A percentile compares a stretch with the other conserved stretches of the same genome.
These are phyloP conservation scores for Agelastica alni DNA, from an alignment of 2,888 invertebrate genomes.

Conservation along the genomic window DNA sequence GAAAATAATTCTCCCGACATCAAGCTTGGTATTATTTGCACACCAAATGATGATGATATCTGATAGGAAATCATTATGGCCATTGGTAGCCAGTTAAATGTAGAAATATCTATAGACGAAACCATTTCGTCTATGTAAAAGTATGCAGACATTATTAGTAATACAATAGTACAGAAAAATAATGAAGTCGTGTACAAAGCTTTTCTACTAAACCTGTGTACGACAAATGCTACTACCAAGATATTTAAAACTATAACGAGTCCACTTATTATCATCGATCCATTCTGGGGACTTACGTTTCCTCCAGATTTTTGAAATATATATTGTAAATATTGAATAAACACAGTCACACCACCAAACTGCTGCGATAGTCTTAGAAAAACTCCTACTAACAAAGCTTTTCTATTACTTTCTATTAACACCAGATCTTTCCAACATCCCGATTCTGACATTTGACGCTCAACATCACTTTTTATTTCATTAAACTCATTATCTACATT, in stretches of 20 bases:
- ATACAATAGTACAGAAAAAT: constrained; percentile 34
- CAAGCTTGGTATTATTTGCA: constrained; percentile 45
- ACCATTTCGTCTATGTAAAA: constrained; percentile 39
- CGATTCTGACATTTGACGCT: constrained; percentile 47
- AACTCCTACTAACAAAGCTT: constrained; percentile 42
- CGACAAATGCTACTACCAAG: constrained; percentile 35
- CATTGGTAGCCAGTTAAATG: constrained; percentile 46
- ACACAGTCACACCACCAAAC: constrained; percentile 43
- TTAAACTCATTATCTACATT: constrained; percentile 43
- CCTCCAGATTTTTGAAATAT: constrained; percentile 49
- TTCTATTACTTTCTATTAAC: constrained; percentile 42
- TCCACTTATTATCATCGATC: constrained; percentile 40
- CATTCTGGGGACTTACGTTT: constrained; percentile 42
- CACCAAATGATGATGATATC: constrained; percentile 39
- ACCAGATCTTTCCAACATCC: constrained; percentile 47
- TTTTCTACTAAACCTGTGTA: constrained; percentile 40
- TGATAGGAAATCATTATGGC: constrained; percentile 44
- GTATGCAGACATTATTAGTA: constrained; percentile 30
- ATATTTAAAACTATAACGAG: constrained; percentile 28
- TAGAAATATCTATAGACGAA: constrained; percentile 34
- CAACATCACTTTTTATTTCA: constrained; percentile 40
- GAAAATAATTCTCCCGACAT: constrained; percentile 47
- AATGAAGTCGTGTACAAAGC: constrained; percentile 38
- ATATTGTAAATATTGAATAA: constrained; percentile 44
- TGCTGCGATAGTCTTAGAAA: constrained; percentile 46